Evolutionary conservation across 2,888 invertebrate species (phyloP), one percentile per base, ranked within the genome.

Genomic region (Catocala nupta): DNA sequence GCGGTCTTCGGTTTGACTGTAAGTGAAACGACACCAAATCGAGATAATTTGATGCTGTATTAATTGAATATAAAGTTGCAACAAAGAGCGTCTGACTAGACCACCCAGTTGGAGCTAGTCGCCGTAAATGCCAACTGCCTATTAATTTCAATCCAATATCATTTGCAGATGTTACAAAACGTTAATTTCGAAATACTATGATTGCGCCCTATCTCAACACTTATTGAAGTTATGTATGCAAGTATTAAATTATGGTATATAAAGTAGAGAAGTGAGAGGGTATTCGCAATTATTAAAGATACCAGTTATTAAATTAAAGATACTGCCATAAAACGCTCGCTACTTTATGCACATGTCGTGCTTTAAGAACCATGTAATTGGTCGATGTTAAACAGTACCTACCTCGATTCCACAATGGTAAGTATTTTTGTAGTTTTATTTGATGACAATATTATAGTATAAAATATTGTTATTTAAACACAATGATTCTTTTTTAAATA

Each of bases 61-160:
- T 63, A 71, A 69, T 70, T 70, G 54, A 76, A 66, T 70, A 65
- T 65, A 70, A 45, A 59, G 51, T 44, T 49, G 25, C 52, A 49
- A 73, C 64, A 67, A 73, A 76, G 63, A 48, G 45, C 55, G 52
- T 51, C 61, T 59, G 73, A 33, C 60, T 59, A 67, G 77, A 67
- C 77, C 74, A 74, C 74, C 77, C 77, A 67, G 64, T 33, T 60
- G 59, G 50, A 48, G 63, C 65, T 55, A 60, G 52, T 45, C 48
- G 42, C 48, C 44, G 50, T 59, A 67, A 74, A 74, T 70, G 61
- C 61, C 74, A 73, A 70, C 68, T 68, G 54, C 65, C 61, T 65
- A 70, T 75, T 77, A 73, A 76, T 73, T 70, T 65, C 54, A 60
- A 62, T 61, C 59, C 60, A 63, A 70, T 73, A 77, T 65, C 66